A percentile compares a stretch with the other conserved stretches of the same genome.
phyloP scores from a whole-genome alignment of 2,113 vertebrate genomes.

The Protobothrops flavoviridis region DNA sequence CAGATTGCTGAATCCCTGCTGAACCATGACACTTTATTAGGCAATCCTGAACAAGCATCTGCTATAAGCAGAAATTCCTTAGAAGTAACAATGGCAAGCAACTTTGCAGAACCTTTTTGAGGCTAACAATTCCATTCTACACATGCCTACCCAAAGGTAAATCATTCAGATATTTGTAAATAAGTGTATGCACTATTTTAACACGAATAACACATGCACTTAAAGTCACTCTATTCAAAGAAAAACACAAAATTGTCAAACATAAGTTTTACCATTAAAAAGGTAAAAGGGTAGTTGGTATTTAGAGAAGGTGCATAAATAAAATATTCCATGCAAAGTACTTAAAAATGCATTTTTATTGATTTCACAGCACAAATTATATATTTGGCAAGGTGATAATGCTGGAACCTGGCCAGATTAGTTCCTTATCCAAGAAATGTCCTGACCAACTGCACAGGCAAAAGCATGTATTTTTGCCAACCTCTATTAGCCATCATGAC shows the following conservation, averaged over 20 bases:
- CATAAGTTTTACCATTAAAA: background rate
- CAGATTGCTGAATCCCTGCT: background rate
- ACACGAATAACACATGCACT: too few relatives aligned
- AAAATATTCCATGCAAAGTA: background rate
- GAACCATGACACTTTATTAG: background rate
- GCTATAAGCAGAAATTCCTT: background rate
- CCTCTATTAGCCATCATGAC: background rate
- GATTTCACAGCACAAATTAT: background rate
- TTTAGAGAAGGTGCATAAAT: background rate
- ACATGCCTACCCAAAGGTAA: background rate
- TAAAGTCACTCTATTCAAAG: background rate
- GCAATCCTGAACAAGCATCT: background rate
- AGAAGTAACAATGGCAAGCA: background rate
- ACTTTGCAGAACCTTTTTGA: background rate
- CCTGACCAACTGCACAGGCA: background rate
- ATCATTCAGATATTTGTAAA: background rate
- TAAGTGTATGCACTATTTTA: background rate
- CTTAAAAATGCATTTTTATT: background rate
- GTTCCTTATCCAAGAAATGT: background rate
- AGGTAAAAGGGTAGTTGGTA: background rate
- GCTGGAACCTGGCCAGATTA: background rate
- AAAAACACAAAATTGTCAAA: background rate
- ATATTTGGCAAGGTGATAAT: background rate
- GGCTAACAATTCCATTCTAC: background rate
- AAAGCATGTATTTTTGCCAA: background rate